phyloP scores from a whole-genome alignment of 2,888 invertebrate genomes.

The Synergus laeviventris region DNA sequence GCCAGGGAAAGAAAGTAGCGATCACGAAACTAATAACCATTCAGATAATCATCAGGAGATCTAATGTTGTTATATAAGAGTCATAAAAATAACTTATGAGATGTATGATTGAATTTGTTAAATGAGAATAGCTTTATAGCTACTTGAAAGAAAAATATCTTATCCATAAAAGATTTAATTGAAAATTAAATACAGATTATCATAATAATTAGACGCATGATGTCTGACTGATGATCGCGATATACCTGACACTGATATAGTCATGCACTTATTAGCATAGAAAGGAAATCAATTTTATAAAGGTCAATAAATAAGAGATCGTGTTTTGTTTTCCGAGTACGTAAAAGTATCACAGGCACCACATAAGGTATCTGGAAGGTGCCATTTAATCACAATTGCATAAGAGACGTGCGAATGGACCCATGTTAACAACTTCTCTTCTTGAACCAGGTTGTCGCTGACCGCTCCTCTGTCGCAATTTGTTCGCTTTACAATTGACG shows the following conservation, averaged over 20 bases:
- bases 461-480: slow-evolving; percentile 62
- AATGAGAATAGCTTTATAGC: neutral
- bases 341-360: slow-evolving; percentile 3
- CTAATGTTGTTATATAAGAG: slow-evolving; percentile 6
- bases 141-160: too few relatives aligned
- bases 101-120: neutral
- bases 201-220: too few relatives aligned
- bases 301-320: neutral
- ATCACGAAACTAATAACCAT: neutral
- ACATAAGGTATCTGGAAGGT: slow-evolving; percentile 28
- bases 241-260: neutral
- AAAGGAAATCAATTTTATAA: neutral
- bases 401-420: slow-evolving; percentile 55
- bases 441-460: slow-evolving; percentile 57
- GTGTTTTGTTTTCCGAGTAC: slow-evolving; percentile 5
- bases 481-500: slow-evolving; percentile 55
- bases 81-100: neutral
- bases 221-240: too few relatives aligned
- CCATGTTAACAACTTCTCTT: slow-evolving; percentile 54
- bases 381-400: slow-evolving; percentile 56
- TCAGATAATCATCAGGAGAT: neutral
- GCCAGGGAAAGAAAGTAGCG: slow-evolving; percentile 12
- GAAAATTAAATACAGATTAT: too few relatives aligned
- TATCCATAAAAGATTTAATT: too few relatives aligned
- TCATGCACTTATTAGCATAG: neutral